phyloP scores from a whole-genome alignment of 2,888 invertebrate genomes.

The Tetropium fuscum region DNA sequence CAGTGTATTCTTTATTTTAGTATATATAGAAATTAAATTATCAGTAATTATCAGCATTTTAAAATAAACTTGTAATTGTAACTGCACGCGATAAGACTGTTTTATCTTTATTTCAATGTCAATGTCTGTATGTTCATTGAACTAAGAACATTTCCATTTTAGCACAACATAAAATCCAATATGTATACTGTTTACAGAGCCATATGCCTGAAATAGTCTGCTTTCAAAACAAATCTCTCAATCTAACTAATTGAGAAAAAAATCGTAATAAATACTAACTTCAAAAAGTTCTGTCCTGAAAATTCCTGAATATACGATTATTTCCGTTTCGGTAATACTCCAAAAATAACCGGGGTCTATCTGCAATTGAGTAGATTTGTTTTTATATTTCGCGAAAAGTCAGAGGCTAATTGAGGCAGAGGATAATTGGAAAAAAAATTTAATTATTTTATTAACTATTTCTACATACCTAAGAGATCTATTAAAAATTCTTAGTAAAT shows the following conservation, averaged over 20 bases:
- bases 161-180: conserved; percentile 30
- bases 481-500: too few species aligned
- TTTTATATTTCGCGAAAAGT: conserved; percentile 7
- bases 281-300: conserved; percentile 28
- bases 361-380: conserved; percentile 6
- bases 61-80: conserved; percentile 5
- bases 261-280: conserved; percentile 32
- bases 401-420: too few species aligned
- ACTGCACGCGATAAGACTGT: conserved; percentile 14
- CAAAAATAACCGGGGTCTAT: conserved; percentile 17
- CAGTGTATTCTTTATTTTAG: conserved; percentile 6
- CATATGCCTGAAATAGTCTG: conserved; percentile 30
- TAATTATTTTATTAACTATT: too few species aligned
- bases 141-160: conserved; percentile 27
- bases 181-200: conserved; percentile 30
- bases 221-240: conserved; percentile 30
- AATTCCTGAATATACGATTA: conserved; percentile 28
- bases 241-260: conserved; percentile 34
- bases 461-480: too few species aligned
- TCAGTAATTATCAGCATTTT: conserved; percentile 8
- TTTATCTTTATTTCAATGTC: conserved; percentile 33
- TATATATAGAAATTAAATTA: conserved; percentile 9
- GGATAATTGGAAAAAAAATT: too few species aligned
- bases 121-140: conserved; percentile 33
- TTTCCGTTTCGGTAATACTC: conserved; percentile 31